Conservation (phyloP, 2,113 vertebrate species). For the Heloderma charlesbogerti region DNA sequence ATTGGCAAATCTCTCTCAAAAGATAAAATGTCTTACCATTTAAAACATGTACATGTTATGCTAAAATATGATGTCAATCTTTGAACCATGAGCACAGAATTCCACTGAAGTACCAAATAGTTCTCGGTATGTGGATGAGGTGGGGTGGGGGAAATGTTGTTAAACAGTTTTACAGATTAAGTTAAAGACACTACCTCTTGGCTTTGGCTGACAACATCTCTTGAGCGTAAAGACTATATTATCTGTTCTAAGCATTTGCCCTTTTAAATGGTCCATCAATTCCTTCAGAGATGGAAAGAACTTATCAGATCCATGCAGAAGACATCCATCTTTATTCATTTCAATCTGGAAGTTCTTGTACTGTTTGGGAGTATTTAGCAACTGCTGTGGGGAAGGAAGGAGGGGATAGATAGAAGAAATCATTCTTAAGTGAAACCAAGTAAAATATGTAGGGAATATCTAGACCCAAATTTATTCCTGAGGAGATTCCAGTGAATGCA, state of each 20-base stretch:
- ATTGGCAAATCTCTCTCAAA: not conserved
- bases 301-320: constrained; percentile 86
- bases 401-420: not conserved
- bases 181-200: constrained; percentile 81
- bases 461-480: not conserved
- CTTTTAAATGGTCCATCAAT: constrained; percentile 91
- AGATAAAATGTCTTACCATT: not conserved
- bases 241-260: constrained; percentile 92
- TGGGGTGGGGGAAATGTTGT: not conserved
- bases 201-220: constrained; percentile 94
- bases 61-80: not conserved
- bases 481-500: not conserved
- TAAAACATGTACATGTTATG: not conserved
- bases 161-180: not conserved
- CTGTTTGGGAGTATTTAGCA: constrained; percentile 75
- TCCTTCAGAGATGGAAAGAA: constrained; percentile 83
- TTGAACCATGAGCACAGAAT: not conserved
- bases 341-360: constrained; percentile 99
- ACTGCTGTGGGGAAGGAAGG: constrained; percentile 17
- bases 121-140: too few species aligned
- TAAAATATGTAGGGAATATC: not conserved
- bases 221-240: constrained; percentile 92
- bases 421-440: not conserved
- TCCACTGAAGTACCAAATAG: not conserved
- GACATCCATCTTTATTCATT: constrained; percentile 80